A percentile compares a stretch with the other conserved stretches of the same genome.
Conservation (phyloP, 2,113 vertebrate genomes). For the Malurus alboscapulatus region DNA sequence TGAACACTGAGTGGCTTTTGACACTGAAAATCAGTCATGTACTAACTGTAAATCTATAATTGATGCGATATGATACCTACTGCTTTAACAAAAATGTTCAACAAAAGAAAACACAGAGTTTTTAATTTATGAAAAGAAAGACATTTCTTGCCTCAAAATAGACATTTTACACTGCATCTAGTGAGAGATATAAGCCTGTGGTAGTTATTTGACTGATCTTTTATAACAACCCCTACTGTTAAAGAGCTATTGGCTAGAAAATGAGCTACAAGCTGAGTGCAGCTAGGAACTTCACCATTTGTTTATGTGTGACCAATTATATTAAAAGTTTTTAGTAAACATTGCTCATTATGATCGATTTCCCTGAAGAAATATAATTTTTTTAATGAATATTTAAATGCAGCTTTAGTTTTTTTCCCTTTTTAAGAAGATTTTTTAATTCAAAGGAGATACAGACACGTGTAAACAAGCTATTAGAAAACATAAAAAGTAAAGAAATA, state of each 20-base stretch:
- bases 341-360: neutral
- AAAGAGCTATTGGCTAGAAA: neutral
- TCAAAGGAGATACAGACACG: neutral
- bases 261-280: neutral
- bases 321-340: conserved; percentile 31
- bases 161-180: neutral
- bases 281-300: neutral
- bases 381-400: conserved; percentile 32
- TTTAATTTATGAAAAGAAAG: neutral
- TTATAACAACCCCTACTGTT: neutral
- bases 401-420: neutral
- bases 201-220: neutral
- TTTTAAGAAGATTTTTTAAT: neutral
- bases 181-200: neutral
- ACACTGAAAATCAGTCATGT: neutral
- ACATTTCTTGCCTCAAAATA: neutral
- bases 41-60: neutral
- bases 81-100: neutral
- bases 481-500: neutral
- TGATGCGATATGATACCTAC: neutral
- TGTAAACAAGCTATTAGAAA: neutral
- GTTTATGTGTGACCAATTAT: neutral
- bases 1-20: neutral
- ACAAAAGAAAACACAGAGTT: neutral
- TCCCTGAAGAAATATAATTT: neutral